Conservation (phyloP, 2,113 vertebrate genomes). For the Eleginops maclovinus region DNA sequence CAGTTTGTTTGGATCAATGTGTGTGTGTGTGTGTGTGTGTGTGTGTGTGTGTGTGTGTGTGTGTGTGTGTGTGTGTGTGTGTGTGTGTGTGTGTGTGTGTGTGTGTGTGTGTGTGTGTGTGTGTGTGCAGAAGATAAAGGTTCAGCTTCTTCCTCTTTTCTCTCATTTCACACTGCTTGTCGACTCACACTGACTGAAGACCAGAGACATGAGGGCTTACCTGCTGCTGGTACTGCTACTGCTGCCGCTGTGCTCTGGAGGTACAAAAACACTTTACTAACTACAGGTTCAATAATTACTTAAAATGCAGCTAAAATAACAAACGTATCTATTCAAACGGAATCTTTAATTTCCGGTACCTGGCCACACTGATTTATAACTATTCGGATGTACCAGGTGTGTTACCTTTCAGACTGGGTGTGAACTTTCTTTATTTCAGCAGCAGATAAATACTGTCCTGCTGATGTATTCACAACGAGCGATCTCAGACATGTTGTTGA, state of each 20-base stretch:
- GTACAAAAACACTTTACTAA: constrained; percentile 13
- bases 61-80: too few relatives aligned
- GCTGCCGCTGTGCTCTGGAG: constrained; percentile 47
- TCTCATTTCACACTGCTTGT: neutral
- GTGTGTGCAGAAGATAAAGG: constrained; percentile 41
- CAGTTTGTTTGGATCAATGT: constrained; percentile 15
- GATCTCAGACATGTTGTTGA: neutral
- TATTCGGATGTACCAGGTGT: too few relatives aligned
- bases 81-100: too few relatives aligned
- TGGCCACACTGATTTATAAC: too few relatives aligned
- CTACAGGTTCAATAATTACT: neutral
- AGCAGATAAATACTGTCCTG: too few relatives aligned
- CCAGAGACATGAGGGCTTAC: constrained; percentile 49
- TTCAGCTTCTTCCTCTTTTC: neutral
- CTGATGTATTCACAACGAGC: too few relatives aligned
- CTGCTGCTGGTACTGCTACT: constrained; percentile 57
- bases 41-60: too few relatives aligned
- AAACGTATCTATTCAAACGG: too few relatives aligned
- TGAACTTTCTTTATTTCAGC: too few relatives aligned
- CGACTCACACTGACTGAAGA: neutral
- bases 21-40: too few relatives aligned
- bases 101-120: constrained; percentile 5
- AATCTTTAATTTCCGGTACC: too few relatives aligned
- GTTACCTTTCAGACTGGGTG: too few relatives aligned
- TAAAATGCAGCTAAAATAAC: neutral